Percentiles rank a stretch among this genome's conserved stretches.
These are phyloP conservation scores for Heteronetta atricapilla DNA, from an alignment of 2,113 vertebrate species.

Conservation along the genomic window DNA sequence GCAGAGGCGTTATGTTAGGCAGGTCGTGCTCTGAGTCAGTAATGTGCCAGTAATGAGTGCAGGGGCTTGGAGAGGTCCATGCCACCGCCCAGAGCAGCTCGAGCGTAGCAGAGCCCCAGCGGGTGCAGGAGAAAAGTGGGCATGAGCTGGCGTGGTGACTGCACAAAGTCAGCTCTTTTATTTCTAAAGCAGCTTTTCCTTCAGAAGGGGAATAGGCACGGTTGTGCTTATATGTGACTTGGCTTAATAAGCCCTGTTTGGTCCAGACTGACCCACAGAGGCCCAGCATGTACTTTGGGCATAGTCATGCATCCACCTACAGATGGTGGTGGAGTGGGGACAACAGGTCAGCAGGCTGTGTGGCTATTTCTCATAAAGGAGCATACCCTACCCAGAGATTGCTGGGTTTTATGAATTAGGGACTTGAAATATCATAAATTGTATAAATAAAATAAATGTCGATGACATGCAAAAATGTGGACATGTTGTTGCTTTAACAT, in stretches of 20 bases:
- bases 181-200: background rate
- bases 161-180: background rate
- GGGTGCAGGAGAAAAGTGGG: background rate
- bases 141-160: background rate
- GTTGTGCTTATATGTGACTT: background rate
- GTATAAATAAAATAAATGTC: background rate
- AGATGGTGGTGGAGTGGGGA: rapidly evolving
- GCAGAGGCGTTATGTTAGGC: background rate
- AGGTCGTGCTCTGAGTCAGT: background rate
- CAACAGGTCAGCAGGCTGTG: background rate
- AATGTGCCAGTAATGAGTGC: background rate
- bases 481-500: background rate
- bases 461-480: background rate
- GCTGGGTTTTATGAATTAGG: background rate
- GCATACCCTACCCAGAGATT: background rate
- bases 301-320: background rate
- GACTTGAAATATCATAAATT: background rate
- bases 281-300: background rate
- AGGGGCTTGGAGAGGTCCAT: background rate
- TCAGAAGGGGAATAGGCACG: background rate
- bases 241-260: background rate
- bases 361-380: background rate
- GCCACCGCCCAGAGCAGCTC: background rate
- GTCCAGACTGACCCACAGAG: background rate
- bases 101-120: background rate